phyloP scores from a whole-genome alignment of 2,888 invertebrate genomes.

The Tuta absoluta region DNA sequence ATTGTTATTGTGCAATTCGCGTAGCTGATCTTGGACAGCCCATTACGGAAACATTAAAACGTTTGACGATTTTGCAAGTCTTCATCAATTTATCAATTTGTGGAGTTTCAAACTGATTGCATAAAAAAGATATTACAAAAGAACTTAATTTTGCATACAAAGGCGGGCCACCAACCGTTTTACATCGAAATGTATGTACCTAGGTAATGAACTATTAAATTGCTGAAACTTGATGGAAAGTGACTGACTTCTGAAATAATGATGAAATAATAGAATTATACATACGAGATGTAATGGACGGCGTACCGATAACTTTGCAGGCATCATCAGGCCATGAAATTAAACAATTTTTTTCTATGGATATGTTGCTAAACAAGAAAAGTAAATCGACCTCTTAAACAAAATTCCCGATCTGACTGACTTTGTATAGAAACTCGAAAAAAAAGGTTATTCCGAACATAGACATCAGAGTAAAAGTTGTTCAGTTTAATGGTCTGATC shows the following conservation, averaged over 20 bases:
- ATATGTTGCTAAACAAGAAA: too few species aligned
- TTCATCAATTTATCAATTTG: constrained; percentile 17
- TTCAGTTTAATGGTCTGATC: too few species aligned
- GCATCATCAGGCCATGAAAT: too few species aligned
- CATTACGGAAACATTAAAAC: not conserved
- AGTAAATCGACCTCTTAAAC: too few species aligned
- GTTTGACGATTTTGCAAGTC: constrained; percentile 9
- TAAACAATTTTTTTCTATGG: too few species aligned
- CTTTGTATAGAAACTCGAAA: too few species aligned
- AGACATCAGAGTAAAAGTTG: too few species aligned
- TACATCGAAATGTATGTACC: constrained; percentile 27
- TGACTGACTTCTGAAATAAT: not conserved
- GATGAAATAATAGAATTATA: not conserved
- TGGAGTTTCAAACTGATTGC: constrained; percentile 15
- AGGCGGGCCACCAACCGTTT: constrained; percentile 26
- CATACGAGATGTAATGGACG: too few species aligned
- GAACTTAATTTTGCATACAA: constrained; percentile 30
- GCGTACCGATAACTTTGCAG: too few species aligned
- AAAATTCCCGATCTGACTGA: too few species aligned
- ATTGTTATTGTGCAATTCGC: not conserved
- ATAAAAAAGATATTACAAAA: constrained; percentile 27
- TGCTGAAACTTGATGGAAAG: constrained; percentile 16
- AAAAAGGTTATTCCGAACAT: too few species aligned
- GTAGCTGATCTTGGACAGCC: not conserved
- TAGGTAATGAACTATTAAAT: constrained; percentile 31